Evolutionary conservation across 2,797 vertebrate genomes (phyloP), one percentile per base, ranked within the genome.

Genomic region (Artibeus jamaicensis): DNA sequence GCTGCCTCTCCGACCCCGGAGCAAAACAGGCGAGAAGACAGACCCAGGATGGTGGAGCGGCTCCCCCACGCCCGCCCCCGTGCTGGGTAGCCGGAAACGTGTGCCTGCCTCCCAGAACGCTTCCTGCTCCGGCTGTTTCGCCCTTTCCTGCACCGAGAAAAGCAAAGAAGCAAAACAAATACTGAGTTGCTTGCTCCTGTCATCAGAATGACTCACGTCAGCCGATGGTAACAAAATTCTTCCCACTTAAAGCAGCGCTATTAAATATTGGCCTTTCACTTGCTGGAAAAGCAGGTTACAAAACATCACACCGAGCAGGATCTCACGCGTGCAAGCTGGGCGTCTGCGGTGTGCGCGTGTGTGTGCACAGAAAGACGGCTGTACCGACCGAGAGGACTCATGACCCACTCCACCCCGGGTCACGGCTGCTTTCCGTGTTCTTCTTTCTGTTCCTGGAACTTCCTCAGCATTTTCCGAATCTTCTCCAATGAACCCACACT

Each of bases 141-240:
- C 44, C 34, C 82, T 92, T 92, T 76, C 29, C n/a, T 65, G 73
- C 24, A 82, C 81, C 85, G 50, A 95, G 73, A 88, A 92, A 90
- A 95, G 70, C 94, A 96, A 95, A 94, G 95, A 81, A 84, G 37
- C 78, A 74, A 92, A 96, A 87, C 76, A 94, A 93, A 97, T 37
- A 62, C 5, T 59, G 81, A 91, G 71, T 29, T 42, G 70, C 55
- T 39, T 34, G 88, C 78, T 89, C 74, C 77, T 87, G 55, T 87
- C n/a, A 53, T 83, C 48, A 15, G 57, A 83, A 86, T 94, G 93
- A 94, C 92, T 94, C 93, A 93, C 50, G 84, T 19, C 1, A 67
- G 32, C 71, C 21, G 79, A 95, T 4, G 18, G 46, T 9, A 57
- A 82, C 29, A 42, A 83, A 92, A 73, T 70, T 83, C 89, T 96